Evolutionary conservation across 2,113 vertebrate genomes (phyloP).

Genomic region (Leucopsar rothschildi): DNA sequence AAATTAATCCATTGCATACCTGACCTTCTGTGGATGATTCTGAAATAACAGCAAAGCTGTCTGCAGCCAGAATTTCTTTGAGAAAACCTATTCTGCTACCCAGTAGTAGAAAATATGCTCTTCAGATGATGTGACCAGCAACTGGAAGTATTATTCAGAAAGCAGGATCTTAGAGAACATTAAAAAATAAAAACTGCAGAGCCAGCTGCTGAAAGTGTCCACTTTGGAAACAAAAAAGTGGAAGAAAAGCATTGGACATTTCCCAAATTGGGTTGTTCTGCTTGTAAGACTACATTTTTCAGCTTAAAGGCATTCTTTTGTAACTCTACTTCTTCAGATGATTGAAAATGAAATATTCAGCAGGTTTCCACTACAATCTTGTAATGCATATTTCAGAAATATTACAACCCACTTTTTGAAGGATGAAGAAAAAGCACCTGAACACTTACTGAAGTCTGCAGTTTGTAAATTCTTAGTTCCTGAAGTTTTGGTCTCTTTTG

Average conservation of each 20-base stretch:
- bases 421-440: slow-evolving; percentile 8
- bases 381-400: slow-evolving; percentile 51
- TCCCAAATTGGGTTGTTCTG: neutral
- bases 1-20: neutral
- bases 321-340: slow-evolving; percentile 32
- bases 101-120: neutral
- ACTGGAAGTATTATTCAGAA: neutral
- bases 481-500: neutral
- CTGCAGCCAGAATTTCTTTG: neutral
- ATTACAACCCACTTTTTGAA: neutral
- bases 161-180: neutral
- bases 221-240: slow-evolving; percentile 3
- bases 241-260: slow-evolving; percentile 2
- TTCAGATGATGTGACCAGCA: neutral
- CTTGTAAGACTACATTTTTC: slow-evolving; percentile 37
- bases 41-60: neutral
- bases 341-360: slow-evolving; percentile 69
- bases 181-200: slow-evolving; percentile 20
- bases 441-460: neutral
- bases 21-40: neutral
- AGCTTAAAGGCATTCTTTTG: slow-evolving; percentile 34
- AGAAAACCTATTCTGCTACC: neutral
- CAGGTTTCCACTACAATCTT: slow-evolving; percentile 20
- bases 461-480: slow-evolving; percentile 25
- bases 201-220: neutral